Evolutionary conservation across 64 coral and sea anemone species (phyloP).

Genomic region (Acropora yongei): DNA sequence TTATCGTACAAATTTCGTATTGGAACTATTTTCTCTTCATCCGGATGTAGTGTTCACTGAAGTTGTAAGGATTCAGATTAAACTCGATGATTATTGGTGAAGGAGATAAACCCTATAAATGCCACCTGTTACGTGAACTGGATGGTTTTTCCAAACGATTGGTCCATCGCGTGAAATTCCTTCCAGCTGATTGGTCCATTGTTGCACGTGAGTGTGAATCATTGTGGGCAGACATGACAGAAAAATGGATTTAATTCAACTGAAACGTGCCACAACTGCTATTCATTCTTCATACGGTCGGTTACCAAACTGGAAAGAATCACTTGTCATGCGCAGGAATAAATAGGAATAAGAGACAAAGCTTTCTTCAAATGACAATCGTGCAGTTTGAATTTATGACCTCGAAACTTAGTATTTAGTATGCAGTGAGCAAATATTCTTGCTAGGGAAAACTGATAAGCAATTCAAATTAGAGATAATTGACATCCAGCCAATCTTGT

Average conservation of each 20-base stretch:
- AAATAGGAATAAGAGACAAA: too few relatives aligned
- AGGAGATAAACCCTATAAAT: conserved; percentile 1
- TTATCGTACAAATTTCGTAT: not conserved
- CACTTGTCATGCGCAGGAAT: not conserved
- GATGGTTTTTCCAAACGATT: conserved; percentile 20
- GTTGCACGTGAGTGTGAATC: conserved; percentile 1
- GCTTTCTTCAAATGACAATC: too few relatives aligned
- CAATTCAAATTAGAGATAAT: conserved; percentile 27
- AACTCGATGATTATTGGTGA: not conserved
- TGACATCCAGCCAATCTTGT: not conserved
- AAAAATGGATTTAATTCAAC: not conserved
- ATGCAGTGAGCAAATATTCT: not conserved
- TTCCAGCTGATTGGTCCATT: not conserved
- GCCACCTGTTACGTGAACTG: conserved; percentile 43
- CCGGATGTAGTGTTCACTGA: not conserved
- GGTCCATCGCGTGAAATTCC: conserved; percentile 4
- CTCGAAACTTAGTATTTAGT: not conserved
- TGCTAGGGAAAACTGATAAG: not conserved
- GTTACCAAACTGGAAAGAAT: not conserved
- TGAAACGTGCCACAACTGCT: not conserved
- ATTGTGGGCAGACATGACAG: conserved; percentile 42
- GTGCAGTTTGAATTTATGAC: not conserved
- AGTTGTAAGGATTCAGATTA: not conserved
- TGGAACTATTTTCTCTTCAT: not conserved
- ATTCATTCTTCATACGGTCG: not conserved